A percentile compares a stretch with the other conserved stretches of the same genome.
phyloP scores from a whole-genome alignment of 2,888 invertebrate genomes.

The Allygus modestus region DNA sequence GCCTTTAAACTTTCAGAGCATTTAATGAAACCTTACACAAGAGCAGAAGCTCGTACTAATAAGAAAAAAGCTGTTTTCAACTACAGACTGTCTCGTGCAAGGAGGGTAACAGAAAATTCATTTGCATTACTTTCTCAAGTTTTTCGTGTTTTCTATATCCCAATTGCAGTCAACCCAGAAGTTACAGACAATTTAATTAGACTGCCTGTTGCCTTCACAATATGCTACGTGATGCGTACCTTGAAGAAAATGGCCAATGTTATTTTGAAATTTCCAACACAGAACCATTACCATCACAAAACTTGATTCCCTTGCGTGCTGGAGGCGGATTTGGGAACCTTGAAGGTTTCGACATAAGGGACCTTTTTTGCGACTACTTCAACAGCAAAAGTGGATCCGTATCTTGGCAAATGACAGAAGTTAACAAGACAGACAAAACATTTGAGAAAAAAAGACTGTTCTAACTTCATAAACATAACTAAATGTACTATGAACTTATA shows the following conservation, averaged over 20 bases:
- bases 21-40: slow-evolving; percentile 62
- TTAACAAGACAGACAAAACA: too few relatives aligned
- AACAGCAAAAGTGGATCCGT: too few relatives aligned
- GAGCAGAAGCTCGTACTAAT: slow-evolving; percentile 44
- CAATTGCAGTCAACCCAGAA: too few relatives aligned
- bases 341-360: too few relatives aligned
- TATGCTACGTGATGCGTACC: slow-evolving; percentile 56
- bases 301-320: slow-evolving; percentile 44
- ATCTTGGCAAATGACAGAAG: too few relatives aligned
- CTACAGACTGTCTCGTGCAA: slow-evolving; percentile 60
- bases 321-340: slow-evolving; percentile 53
- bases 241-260: slow-evolving; percentile 50
- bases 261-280: slow-evolving; percentile 51
- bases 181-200: too few relatives aligned
- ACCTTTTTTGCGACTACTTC: too few relatives aligned
- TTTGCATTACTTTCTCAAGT: slow-evolving; percentile 60
- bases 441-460: too few relatives aligned
- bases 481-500: too few relatives aligned
- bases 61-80: slow-evolving; percentile 58
- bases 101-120: slow-evolving; percentile 60
- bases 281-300: slow-evolving; percentile 54
- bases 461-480: too few relatives aligned
- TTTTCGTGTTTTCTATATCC: slow-evolving; percentile 56
- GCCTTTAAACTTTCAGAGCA: slow-evolving; percentile 56
- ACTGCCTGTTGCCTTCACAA: slow-evolving; percentile 61